phyloP scores from a whole-genome alignment of 2,888 invertebrate genomes.

The Bellardia bayeri region DNA sequence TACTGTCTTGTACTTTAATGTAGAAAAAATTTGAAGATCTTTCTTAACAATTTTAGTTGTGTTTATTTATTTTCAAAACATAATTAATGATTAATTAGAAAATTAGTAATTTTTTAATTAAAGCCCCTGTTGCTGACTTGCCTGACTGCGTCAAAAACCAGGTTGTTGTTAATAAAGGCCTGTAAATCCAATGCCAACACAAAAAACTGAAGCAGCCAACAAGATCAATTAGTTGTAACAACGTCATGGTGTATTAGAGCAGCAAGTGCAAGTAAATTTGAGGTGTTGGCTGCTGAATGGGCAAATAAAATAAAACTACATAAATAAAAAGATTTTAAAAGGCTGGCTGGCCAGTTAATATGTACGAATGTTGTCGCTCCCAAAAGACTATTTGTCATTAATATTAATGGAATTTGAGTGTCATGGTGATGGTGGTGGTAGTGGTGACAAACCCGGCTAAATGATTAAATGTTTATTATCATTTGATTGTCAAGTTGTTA shows the following conservation, averaged over 20 bases:
- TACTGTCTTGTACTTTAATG: background rate
- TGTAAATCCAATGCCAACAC: background rate
- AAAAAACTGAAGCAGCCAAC: constrained; percentile 33
- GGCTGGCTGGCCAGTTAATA: constrained; percentile 44
- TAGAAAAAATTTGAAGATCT: too few species aligned
- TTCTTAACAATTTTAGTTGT: constrained; percentile 12
- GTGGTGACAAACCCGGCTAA: background rate
- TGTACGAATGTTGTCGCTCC: constrained; percentile 31
- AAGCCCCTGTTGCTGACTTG: constrained; percentile 28
- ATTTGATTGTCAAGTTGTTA: constrained; percentile 41
- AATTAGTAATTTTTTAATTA: constrained; percentile 60
- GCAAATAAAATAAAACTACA: constrained; percentile 4
- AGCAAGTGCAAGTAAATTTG: constrained; percentile 36
- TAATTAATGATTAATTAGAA: constrained; percentile 65
- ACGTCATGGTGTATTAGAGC: constrained; percentile 33
- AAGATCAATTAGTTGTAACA: constrained; percentile 58
- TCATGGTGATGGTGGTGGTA: constrained; percentile 13
- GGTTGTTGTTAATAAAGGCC: background rate
- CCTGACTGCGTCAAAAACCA: background rate
- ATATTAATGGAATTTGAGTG: constrained; percentile 51
- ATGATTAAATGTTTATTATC: constrained; percentile 47
- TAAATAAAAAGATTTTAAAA: constrained; percentile 10
- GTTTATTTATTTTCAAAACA: constrained; percentile 17
- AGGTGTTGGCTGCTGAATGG: constrained; percentile 42
- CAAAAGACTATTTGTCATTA: constrained; percentile 52